phyloP scores from a whole-genome alignment of 2,113 vertebrate species.

The Charadrius vociferus region DNA sequence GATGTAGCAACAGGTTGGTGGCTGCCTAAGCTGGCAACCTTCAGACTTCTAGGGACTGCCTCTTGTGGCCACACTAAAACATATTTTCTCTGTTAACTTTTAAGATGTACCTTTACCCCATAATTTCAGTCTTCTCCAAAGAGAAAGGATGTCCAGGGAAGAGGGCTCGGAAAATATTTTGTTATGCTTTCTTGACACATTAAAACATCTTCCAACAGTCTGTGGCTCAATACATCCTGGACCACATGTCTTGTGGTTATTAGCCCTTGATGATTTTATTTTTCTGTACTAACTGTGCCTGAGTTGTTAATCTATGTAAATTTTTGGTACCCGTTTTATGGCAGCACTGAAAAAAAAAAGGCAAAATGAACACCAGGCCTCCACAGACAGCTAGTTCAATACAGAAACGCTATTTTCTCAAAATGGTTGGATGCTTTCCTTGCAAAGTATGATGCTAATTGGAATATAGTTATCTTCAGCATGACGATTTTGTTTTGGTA shows the following conservation, averaged over 20 bases:
- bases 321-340: not conserved
- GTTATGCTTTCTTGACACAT: not conserved
- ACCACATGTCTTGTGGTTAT: not conserved
- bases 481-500: not conserved
- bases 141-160: not conserved
- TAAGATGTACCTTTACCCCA: not conserved
- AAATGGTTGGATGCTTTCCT: not conserved
- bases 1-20: accelerated
- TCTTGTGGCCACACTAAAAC: not conserved
- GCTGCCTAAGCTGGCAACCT: not conserved
- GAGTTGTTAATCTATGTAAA: not conserved
- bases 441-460: not conserved
- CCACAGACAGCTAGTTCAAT: not conserved
- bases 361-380: not conserved
- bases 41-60: not conserved
- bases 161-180: not conserved
- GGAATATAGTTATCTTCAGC: not conserved
- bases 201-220: not conserved
- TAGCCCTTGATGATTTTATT: not conserved
- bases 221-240: not conserved
- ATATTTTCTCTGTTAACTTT: not conserved
- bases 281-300: not conserved
- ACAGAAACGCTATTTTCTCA: not conserved
- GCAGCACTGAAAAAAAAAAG: not conserved
- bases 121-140: not conserved